Evolutionary conservation across 2,113 vertebrate genomes (phyloP), one percentile per base, ranked within the genome.

Genomic region (Chaetodon auriga): DNA sequence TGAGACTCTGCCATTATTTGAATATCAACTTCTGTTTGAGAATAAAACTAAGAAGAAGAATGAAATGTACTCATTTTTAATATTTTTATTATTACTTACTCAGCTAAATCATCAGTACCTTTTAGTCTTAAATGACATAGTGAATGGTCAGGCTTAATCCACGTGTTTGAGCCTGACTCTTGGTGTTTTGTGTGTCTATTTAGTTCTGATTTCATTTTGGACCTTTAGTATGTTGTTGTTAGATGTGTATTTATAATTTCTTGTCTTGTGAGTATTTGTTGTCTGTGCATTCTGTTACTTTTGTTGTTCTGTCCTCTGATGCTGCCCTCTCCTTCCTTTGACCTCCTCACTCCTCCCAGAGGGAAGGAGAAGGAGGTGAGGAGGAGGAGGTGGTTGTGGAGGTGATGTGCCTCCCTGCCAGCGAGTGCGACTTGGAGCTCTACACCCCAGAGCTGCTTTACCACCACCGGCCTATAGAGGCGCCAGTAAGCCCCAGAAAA

Each of bases 401-500:
- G 74, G 73, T 87, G 80, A 73, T 84, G 82, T 93, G 88, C 86
- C 85, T 94, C 85, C 92, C 93, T 70, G 92, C 94, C 87, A 83
- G 82, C 64, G 90, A 86, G 83, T 88, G 84, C 84, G 85, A 90
- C 90, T 84, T 86, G 91, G 92, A 94, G 86, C 92, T 95, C 87
- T 96, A 95, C 94, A 93, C 89, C 77, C 92, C 95, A 63, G 86
- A 90, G 92, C 85, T 91, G 88, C 93, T 92, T 79, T 94, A 83
- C 85, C 85, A 57, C 87, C 91, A 92, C 75, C 92, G 51, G 91
- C 93, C 94, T 91, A 80, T 95, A 92, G 94, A 95, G 94, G 93
- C 94, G 81, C 94, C 95, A 94, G 95, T 96, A 96, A 96, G 95
- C 93, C 81, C 83, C 61, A 80, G 48, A 84, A 72, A 64, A 75